phyloP scores from a whole-genome alignment of 1,140 invertebrate genomes.

The Whitmania pigra region DNA sequence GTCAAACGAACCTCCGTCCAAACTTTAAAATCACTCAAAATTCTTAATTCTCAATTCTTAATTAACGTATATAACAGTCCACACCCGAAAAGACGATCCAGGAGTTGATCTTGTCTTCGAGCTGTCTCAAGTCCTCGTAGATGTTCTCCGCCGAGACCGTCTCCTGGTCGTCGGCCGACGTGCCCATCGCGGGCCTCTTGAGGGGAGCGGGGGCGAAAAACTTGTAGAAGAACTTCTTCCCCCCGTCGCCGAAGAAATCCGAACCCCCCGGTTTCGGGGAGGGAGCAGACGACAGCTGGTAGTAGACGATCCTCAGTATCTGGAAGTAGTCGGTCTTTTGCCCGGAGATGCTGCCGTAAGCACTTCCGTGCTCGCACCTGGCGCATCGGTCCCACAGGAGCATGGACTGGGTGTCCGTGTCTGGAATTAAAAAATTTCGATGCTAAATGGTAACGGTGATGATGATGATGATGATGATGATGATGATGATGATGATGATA shows the following conservation, averaged over 20 bases:
- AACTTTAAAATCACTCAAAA: too few species aligned
- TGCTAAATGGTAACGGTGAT: not conserved
- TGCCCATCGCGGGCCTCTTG: not conserved
- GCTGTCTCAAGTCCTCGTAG: conserved; percentile 17
- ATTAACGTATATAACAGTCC: too few species aligned
- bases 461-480: not conserved
- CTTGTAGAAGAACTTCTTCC: conserved; percentile 17
- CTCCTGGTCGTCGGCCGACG: not conserved
- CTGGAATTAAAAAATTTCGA: not conserved
- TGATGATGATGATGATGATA: not conserved
- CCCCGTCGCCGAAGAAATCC: not conserved
- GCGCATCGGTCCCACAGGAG: conserved; percentile 10
- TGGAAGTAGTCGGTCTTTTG: conserved; percentile 20
- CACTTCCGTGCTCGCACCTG: conserved; percentile 16
- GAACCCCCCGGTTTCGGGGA: not conserved
- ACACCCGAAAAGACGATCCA: conserved; percentile 16
- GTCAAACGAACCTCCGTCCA: too few species aligned
- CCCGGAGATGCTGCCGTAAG: conserved; percentile 10
- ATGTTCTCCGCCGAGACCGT: not conserved
- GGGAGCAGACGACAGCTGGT: not conserved
- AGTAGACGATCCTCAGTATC: conserved; percentile 15
- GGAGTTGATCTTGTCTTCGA: conserved; percentile 18
- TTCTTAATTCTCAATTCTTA: too few species aligned
- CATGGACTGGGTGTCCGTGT: conserved; percentile 1
- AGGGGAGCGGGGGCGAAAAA: conserved; percentile 5